A percentile compares a stretch with the other conserved stretches of the same genome.
Conservation (phyloP, 2,113 vertebrate genomes). For the Hyla sarda region DNA sequence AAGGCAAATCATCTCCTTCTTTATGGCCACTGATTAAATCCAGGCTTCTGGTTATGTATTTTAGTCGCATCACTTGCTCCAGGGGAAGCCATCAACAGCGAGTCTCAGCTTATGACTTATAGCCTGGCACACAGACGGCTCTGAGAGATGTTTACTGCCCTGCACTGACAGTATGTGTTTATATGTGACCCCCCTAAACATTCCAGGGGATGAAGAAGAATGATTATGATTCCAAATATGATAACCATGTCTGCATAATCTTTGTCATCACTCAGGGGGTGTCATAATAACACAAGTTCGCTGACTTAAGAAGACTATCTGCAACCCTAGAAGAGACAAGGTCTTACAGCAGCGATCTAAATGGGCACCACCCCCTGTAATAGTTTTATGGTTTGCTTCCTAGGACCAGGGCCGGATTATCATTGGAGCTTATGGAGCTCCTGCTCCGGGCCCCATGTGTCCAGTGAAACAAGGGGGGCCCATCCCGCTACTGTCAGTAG, state of each 20-base stretch:
- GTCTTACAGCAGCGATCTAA: too few species aligned
- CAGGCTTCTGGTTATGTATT: slow-evolving; percentile 6
- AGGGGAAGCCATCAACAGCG: slow-evolving; percentile 1
- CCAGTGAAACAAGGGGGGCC: too few species aligned
- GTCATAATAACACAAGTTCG: neutral
- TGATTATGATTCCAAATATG: neutral
- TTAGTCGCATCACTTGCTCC: slow-evolving; percentile 13
- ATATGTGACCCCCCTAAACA: neutral
- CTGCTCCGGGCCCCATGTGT: too few species aligned
- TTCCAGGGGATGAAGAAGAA: neutral
- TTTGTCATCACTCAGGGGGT: neutral
- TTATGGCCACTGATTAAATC: slow-evolving; percentile 14
- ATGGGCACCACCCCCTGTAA: too few species aligned
- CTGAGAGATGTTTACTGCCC: slow-evolving; percentile 17
- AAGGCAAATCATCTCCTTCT: slow-evolving; percentile 36
- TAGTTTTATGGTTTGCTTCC: too few species aligned
- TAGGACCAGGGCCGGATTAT: too few species aligned
- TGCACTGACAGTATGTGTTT: neutral
- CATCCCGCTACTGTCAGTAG: too few species aligned
- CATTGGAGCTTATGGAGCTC: too few species aligned
- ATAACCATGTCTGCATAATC: neutral
- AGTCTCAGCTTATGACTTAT: slow-evolving; percentile 31
- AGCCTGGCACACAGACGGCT: neutral
- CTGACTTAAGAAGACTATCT: neutral
- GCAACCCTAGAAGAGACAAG: neutral